phyloP scores from a whole-genome alignment of 2,797 vertebrate species.

The Synanceia verrucosa region DNA sequence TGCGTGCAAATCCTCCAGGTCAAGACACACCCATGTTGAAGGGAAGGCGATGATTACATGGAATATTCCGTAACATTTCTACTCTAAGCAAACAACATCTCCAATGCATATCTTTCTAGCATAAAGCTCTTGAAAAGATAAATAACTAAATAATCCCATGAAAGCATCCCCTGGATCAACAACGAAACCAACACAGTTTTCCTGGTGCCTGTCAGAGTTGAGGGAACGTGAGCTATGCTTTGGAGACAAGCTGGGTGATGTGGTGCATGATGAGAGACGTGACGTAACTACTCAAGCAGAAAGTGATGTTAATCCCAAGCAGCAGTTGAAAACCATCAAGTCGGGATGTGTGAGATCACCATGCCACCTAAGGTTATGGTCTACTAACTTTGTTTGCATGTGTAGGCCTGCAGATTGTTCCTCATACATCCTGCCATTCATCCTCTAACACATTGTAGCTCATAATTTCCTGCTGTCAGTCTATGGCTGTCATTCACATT shows the following conservation, averaged over 20 bases:
- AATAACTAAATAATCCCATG: slow-evolving; percentile 12
- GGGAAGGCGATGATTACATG: slow-evolving; percentile 24
- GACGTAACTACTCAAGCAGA: not conserved
- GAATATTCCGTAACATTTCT: slow-evolving; percentile 36
- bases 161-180: slow-evolving; percentile 20
- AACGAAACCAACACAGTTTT: slow-evolving; percentile 3
- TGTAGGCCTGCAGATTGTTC: not conserved
- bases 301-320: not conserved
- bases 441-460: not conserved
- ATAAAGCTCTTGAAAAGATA: not conserved
- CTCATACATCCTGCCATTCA: not conserved
- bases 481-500: not conserved
- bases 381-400: not conserved
- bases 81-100: slow-evolving; percentile 11
- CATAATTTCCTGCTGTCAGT: not conserved
- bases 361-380: not conserved
- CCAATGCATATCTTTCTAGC: not conserved
- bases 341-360: slow-evolving; percentile 23
- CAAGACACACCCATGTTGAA: slow-evolving; percentile 44
- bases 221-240: not conserved
- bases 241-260: not conserved
- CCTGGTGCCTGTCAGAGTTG: not conserved
- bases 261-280: not conserved
- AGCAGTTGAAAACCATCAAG: slow-evolving; percentile 28
- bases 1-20: not conserved